Evolutionary conservation across 1,140 invertebrate species (phyloP), one percentile per base, ranked within the genome.

Genomic region (Hylaeus volcanicus): DNA sequence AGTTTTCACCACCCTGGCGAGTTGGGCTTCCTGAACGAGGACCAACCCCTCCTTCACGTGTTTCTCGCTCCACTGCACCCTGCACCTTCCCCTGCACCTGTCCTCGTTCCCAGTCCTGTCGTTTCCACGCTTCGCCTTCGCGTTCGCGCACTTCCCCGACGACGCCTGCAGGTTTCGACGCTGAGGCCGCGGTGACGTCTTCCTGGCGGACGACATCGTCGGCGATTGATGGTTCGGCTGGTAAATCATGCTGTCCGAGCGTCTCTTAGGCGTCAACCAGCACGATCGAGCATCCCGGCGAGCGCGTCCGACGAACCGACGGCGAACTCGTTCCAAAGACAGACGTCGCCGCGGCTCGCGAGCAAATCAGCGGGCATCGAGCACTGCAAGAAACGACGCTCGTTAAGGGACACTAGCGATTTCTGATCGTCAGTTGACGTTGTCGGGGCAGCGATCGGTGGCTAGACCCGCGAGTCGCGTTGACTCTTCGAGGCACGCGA

Each of bases 11-110:
- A 93, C 91, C 74, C 91, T 88, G 39, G 93, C 92, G 8, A 93
- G 84, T 37, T 93, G 93, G 0, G 92, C 66, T 74, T 93, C 93
- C 60, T 93, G 92, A 0, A 93, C 92, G 45, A 93, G 89, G 1
- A 93, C 92, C 75, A 93, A 74, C 5, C 92, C 93, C 73, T 93
- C 93, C 79, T 93, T 93, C 51, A 93, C 92, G 84, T 93, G 92
- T 69, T 93, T 90, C 79, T 93, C 92, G 79, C 92, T 93, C 92
- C 93, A 93, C 70, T 93, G 92, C 5, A 93, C 92, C 8, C 92
- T 88, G 84, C 92, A 93, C 56, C 92, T 88, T 75, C 92, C 92
- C 12, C 91, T 88, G 77, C 91, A 93, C 61, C 88, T 82, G 55
- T 92, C 90, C 43, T 87, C 86, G 75, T 69, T 83, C 9, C 60